Evolutionary conservation across 2,888 invertebrate genomes (phyloP).

Genomic region (Kuschelorhynchus macadamiae): DNA sequence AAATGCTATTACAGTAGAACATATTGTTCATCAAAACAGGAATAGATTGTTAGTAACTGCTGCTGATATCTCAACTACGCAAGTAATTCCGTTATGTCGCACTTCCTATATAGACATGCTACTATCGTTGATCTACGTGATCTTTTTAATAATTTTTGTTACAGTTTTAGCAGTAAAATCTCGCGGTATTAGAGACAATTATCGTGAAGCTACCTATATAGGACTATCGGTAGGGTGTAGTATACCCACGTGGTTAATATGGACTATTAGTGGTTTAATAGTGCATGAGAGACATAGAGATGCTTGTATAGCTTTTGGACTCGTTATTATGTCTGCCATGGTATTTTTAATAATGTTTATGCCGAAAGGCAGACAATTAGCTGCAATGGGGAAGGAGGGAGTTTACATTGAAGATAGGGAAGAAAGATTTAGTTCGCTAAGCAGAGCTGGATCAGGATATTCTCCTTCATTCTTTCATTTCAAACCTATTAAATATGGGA

Average conservation of each 20-base stretch:
- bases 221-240: conserved; percentile 89
- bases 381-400: conserved; percentile 92
- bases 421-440: conserved; percentile 85
- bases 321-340: conserved; percentile 86
- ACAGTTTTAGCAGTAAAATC: conserved; percentile 88
- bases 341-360: conserved; percentile 95
- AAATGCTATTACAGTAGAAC: conserved; percentile 67
- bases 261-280: conserved; percentile 87
- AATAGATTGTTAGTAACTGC: conserved; percentile 67
- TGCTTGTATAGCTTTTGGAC: conserved; percentile 91
- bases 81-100: conserved; percentile 72
- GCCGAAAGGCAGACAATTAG: conserved; percentile 91
- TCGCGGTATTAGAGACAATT: conserved; percentile 91
- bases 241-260: conserved; percentile 89
- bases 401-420: conserved; percentile 86
- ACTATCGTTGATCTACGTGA: conserved; percentile 85
- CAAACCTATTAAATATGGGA: conserved; percentile 86
- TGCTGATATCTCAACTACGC: conserved; percentile 57
- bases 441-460: conserved; percentile 85
- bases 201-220: conserved; percentile 93
- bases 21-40: conserved; percentile 62
- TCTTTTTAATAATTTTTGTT: conserved; percentile 87
- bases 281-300: conserved; percentile 85
- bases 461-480: conserved; percentile 95
- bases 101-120: conserved; percentile 81